phyloP scores from a whole-genome alignment of 2,113 vertebrate species.

The Dromaius novaehollandiae region DNA sequence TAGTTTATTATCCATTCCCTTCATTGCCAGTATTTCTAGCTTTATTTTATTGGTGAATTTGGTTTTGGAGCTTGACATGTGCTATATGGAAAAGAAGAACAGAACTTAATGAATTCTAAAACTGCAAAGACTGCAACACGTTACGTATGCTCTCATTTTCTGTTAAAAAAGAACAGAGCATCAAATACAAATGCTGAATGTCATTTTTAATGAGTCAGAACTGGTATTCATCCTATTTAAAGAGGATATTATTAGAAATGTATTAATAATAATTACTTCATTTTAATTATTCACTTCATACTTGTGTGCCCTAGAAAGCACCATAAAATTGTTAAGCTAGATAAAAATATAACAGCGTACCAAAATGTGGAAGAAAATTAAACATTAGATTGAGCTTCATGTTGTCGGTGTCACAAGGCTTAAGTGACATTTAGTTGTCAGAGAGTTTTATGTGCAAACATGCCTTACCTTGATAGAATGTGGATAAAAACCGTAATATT shows the following conservation, averaged over 20 bases:
- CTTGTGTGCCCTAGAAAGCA: neutral
- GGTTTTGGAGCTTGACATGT: neutral
- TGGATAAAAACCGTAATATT: constrained; percentile 31
- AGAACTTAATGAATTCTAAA: constrained; percentile 56
- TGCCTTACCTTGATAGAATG: neutral
- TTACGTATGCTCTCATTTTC: constrained; percentile 17
- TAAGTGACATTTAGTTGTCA: neutral
- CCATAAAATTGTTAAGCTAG: constrained; percentile 51
- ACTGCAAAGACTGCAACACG: neutral
- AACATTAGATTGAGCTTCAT: constrained; percentile 42
- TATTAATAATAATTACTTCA: constrained; percentile 50
- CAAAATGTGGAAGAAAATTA: constrained; percentile 44
- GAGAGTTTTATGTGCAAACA: neutral
- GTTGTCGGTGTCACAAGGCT: neutral
- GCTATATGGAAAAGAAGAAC: neutral
- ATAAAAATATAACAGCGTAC: neutral
- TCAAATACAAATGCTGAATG: neutral
- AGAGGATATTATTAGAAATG: constrained; percentile 30
- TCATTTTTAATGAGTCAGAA: constrained; percentile 40
- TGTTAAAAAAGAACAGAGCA: constrained; percentile 30
- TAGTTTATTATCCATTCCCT: neutral
- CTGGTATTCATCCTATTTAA: neutral
- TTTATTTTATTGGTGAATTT: constrained; percentile 36
- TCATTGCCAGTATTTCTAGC: neutral
- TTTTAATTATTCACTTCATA: constrained; percentile 64